phyloP scores from a whole-genome alignment of 2,888 invertebrate genomes.

The Lypha dubia region DNA sequence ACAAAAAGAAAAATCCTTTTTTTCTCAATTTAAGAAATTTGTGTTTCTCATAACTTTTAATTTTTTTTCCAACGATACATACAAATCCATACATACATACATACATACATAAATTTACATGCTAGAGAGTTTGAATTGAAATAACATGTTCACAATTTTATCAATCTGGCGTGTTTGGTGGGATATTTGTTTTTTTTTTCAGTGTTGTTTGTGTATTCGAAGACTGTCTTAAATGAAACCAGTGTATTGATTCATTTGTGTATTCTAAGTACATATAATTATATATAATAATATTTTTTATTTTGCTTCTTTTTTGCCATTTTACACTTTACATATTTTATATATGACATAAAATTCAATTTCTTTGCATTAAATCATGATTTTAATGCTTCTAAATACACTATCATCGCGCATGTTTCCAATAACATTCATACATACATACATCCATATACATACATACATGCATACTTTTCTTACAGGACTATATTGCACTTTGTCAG shows the following conservation, averaged over 20 bases:
- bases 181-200: not conserved
- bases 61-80: slow-evolving; percentile 48
- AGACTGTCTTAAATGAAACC: not conserved
- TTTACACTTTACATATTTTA: slow-evolving; percentile 39
- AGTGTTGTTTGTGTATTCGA: not conserved
- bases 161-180: not conserved
- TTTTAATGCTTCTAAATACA: not conserved
- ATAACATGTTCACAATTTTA: not conserved
- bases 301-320: slow-evolving; percentile 50
- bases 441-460: slow-evolving; percentile 17
- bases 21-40: no score
- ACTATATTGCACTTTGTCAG: slow-evolving; percentile 82
- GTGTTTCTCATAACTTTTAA: no score
- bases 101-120: not conserved
- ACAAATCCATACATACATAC: slow-evolving; percentile 18
- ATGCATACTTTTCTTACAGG: slow-evolving; percentile 75
- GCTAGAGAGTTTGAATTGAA: not conserved
- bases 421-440: slow-evolving; percentile 11
- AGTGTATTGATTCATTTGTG: not conserved
- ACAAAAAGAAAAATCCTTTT: no score
- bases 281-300: slow-evolving; percentile 32
- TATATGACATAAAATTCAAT: slow-evolving; percentile 37
- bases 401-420: slow-evolving; percentile 4
- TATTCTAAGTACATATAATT: slow-evolving; percentile 5
- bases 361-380: slow-evolving; percentile 16